Conservation (phyloP, 53 echinoderm and acorn worm genomes). For the Henricia sp. region DNA sequence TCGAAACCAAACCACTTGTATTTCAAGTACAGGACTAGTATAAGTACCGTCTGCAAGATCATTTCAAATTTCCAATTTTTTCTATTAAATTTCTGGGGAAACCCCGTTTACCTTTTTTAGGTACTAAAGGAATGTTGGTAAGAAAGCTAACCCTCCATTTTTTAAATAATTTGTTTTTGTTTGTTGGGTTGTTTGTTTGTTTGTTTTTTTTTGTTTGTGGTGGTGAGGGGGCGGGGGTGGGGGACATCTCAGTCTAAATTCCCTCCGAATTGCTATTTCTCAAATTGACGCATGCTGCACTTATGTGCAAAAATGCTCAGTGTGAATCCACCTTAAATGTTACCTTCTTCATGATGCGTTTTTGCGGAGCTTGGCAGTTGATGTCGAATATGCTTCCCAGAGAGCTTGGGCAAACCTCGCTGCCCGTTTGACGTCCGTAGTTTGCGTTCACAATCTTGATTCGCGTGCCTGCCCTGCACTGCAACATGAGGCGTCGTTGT, state of each 20-base stretch:
- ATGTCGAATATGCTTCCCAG: not conserved
- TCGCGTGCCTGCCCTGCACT: constrained; percentile 25
- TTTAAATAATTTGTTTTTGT: too few relatives aligned
- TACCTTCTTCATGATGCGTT: constrained; percentile 15
- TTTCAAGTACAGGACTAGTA: not conserved
- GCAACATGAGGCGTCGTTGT: not conserved
- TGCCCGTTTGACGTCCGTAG: constrained; percentile 25
- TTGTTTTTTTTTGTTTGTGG: too few relatives aligned
- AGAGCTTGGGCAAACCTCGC: constrained; percentile 26
- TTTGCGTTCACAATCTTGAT: constrained; percentile 25
- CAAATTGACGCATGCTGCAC: too few relatives aligned
- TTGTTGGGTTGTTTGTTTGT: too few relatives aligned
- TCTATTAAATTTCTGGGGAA: not conserved
- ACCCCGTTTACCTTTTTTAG: not conserved
- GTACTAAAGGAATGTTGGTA: not conserved
- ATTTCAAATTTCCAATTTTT: not conserved
- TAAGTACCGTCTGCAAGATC: not conserved
- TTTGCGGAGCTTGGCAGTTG: constrained; percentile 10
- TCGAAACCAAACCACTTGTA: not conserved
- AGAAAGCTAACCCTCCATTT: too few relatives aligned
- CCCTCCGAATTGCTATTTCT: too few relatives aligned
- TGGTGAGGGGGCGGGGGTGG: too few relatives aligned
- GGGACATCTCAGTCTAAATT: too few relatives aligned
- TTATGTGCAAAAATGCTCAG: not conserved
- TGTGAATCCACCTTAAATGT: not conserved